These are phyloP conservation scores for Sericinus montela DNA, from an alignment of 2,888 invertebrate species.

Conservation along the genomic window DNA sequence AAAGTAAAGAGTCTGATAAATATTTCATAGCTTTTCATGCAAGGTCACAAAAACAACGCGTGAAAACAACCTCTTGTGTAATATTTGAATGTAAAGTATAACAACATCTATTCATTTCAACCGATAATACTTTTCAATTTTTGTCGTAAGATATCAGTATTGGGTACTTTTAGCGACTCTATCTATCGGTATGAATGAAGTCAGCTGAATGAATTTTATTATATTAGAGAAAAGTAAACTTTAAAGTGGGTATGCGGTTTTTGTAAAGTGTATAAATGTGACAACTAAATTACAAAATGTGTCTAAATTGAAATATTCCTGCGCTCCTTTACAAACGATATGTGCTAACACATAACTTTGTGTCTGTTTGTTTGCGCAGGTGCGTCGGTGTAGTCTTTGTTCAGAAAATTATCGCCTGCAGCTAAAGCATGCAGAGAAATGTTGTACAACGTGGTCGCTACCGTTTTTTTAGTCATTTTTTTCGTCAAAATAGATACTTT, in stretches of 20 bases:
- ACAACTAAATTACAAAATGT: neutral
- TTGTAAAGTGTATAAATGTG: no score
- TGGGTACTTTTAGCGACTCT: neutral
- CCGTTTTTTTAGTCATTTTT: conserved; percentile 18
- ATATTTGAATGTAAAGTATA: conserved; percentile 27
- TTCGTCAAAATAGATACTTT: neutral
- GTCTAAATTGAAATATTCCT: neutral
- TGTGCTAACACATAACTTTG: conserved; percentile 51
- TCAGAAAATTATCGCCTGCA: conserved; percentile 66
- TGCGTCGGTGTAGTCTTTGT: conserved; percentile 64
- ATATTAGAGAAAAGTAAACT: no score
- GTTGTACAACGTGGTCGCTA: conserved; percentile 30
- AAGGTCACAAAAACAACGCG: conserved; percentile 44
- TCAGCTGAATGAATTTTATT: no score
- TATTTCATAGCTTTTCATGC: conserved; percentile 15
- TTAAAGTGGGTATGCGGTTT: no score
- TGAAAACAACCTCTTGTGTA: conserved; percentile 49
- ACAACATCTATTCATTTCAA: conserved; percentile 20
- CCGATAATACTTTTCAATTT: conserved; percentile 13
- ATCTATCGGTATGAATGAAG: no score
- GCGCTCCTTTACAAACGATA: conserved; percentile 32
- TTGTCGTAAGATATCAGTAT: conserved; percentile 1
- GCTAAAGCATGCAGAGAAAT: conserved; percentile 40
- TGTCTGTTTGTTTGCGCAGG: conserved; percentile 68
- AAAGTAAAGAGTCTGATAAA: no score